phyloP scores from a whole-genome alignment of 2,113 vertebrate genomes.

The Pholis gunnellus region DNA sequence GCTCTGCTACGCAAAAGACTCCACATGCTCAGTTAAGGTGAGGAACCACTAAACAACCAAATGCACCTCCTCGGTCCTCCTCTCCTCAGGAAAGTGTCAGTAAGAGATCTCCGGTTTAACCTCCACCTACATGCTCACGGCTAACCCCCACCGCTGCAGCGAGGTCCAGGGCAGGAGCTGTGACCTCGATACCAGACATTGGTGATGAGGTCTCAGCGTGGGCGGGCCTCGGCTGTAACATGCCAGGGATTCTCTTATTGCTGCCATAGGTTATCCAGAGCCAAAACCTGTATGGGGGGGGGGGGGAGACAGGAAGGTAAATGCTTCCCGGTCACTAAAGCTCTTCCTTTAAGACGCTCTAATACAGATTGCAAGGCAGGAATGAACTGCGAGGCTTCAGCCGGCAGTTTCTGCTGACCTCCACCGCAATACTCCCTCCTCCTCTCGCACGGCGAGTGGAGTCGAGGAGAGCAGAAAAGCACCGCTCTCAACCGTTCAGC shows the following conservation, averaged over 20 bases:
- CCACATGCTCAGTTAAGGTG: neutral
- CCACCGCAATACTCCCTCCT: conserved; percentile 29
- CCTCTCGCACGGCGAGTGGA: conserved; percentile 37
- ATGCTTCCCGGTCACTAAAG: conserved; percentile 59
- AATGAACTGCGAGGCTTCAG: conserved; percentile 44
- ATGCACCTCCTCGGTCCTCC: neutral
- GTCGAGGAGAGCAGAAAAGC: conserved; percentile 34
- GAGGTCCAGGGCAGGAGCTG: conserved; percentile 38
- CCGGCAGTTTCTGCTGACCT: conserved; percentile 67
- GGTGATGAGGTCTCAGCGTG: conserved; percentile 55
- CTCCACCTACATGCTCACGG: conserved; percentile 34
- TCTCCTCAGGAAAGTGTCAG: neutral
- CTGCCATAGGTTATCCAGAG: conserved; percentile 53
- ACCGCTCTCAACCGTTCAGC: conserved; percentile 20
- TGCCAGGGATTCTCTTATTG: conserved; percentile 52
- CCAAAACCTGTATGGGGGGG: conserved; percentile 36
- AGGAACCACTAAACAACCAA: neutral
- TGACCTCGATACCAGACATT: conserved; percentile 55
- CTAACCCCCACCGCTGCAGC: neutral
- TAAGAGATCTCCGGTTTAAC: conserved; percentile 14
- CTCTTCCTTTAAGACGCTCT: conserved; percentile 68
- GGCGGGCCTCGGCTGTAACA: conserved; percentile 47
- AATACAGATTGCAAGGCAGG: conserved; percentile 72
- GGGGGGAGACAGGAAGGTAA: neutral
- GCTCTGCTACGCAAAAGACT: too few species aligned